Evolutionary conservation across 2,797 vertebrate species (phyloP), one percentile per base, ranked within the genome.

Genomic region (Oreochromis mossambicus): DNA sequence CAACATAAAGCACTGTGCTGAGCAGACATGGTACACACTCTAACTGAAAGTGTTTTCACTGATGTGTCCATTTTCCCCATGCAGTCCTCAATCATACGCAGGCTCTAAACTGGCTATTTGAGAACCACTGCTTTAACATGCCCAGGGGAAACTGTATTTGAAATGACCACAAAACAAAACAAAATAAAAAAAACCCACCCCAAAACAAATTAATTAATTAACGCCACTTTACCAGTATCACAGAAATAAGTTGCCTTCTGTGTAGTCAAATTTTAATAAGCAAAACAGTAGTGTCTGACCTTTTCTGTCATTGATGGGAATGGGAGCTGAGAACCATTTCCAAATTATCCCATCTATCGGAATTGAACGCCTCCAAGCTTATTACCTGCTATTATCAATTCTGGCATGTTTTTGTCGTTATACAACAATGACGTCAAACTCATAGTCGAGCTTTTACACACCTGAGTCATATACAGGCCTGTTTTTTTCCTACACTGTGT

Each of bases 151-250:
- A 77, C 58, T 63, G 58, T 21, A 38, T 21, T 38, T 63, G 17
- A 63, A 38, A 63, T 38, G 19, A 63, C 58, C 58, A 38, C 58
- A 0, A 63, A 63, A 63, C 10, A 36, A 34, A 34, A 11, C 17
- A 12, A 61, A 32, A 11, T 10, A n/a, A 21, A n/a, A 51, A 19
- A 19, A 17, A 10, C 9, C 2, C 26, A 0, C 0, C 15, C 7
- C 8, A 9, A 14, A 58, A 17, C 26, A 10, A 32, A 61, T 61
- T 36, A 15, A 70, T 70, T 70, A 43, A 43, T 26, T 46, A 17
- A 46, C 24, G 12, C 26, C 46, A 32, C 70, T 75, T 75, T 2
- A 32, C 46, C 15, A 19, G 46, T 32, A 32, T 75, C 43, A 50
- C 17, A n/a, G 43, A 19, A 75, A 75, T 48, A 75, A 73, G 43